A percentile compares a stretch with the other conserved stretches of the same genome.
phyloP scores from a whole-genome alignment of 92 coral and sea anemone genomes.

The Epizoanthus stellaris region DNA sequence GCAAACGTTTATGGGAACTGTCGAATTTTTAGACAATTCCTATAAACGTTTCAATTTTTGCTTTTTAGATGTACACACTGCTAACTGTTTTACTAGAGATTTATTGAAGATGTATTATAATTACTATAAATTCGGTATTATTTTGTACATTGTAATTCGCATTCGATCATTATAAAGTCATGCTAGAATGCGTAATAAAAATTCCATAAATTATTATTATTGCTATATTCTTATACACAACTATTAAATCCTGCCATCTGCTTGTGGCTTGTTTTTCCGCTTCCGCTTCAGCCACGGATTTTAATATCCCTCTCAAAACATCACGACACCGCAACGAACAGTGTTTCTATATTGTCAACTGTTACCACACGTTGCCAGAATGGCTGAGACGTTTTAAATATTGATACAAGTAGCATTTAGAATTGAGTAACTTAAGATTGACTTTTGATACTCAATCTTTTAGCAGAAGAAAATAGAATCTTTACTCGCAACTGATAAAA shows the following conservation, averaged over 20 bases:
- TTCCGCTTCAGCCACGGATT: background rate
- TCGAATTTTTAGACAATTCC: too few species aligned
- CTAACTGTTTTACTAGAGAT: too few species aligned
- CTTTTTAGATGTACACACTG: too few species aligned
- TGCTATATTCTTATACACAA: background rate
- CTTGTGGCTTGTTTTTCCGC: background rate
- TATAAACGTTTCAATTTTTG: too few species aligned
- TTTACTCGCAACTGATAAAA: background rate
- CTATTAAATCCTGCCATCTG: background rate
- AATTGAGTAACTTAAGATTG: background rate
- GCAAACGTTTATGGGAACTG: too few species aligned
- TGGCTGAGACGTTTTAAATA: background rate
- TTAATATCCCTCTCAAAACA: background rate
- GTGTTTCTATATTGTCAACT: background rate
- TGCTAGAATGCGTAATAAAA: too few species aligned
- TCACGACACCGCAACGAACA: too few species aligned
- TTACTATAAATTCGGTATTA: too few species aligned
- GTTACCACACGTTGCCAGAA: background rate
- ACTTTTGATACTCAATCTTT: background rate
- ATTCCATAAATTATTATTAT: too few species aligned
- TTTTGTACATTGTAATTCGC: too few species aligned
- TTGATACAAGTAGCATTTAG: background rate
- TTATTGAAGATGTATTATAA: too few species aligned
- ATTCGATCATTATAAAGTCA: too few species aligned
- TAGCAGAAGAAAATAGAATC: background rate